These are phyloP conservation scores for Dryococelus australis DNA, from an alignment of 2,888 invertebrate species.

Conservation along the genomic window DNA sequence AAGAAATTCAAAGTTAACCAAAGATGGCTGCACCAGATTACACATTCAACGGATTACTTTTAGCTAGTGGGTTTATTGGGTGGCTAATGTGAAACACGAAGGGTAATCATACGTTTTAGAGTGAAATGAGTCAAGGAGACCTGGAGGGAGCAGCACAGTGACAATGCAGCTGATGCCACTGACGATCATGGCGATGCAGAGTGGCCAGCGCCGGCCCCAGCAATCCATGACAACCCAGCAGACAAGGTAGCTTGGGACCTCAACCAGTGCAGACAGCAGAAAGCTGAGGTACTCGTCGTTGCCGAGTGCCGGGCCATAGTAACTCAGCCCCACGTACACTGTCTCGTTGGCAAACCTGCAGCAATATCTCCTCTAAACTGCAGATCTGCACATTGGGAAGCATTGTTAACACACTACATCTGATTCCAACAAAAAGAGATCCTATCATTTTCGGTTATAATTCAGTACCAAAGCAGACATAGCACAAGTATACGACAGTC, in stretches of 20 bases:
- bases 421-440: no score
- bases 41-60: no score
- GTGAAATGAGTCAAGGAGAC: slow-evolving; percentile 56
- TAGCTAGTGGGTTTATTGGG: no score
- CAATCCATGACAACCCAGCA: slow-evolving; percentile 91
- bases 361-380: not conserved
- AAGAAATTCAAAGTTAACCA: no score
- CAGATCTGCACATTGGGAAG: not conserved
- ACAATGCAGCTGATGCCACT: slow-evolving; percentile 86
- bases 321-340: slow-evolving; percentile 90
- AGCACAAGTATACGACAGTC: no score
- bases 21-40: no score
- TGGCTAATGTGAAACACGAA: no score
- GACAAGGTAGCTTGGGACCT: slow-evolving; percentile 86
- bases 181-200: slow-evolving; percentile 77
- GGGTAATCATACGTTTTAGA: no score
- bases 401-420: not conserved
- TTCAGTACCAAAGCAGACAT: no score
- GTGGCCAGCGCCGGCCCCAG: slow-evolving; percentile 87
- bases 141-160: slow-evolving; percentile 81
- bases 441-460: no score
- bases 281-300: slow-evolving; percentile 90
- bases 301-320: slow-evolving; percentile 89
- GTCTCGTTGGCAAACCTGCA: slow-evolving; percentile 86
- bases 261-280: slow-evolving; percentile 84